These are phyloP conservation scores for Falco cherrug DNA, from an alignment of 2,797 vertebrate genomes.

Conservation along the genomic window DNA sequence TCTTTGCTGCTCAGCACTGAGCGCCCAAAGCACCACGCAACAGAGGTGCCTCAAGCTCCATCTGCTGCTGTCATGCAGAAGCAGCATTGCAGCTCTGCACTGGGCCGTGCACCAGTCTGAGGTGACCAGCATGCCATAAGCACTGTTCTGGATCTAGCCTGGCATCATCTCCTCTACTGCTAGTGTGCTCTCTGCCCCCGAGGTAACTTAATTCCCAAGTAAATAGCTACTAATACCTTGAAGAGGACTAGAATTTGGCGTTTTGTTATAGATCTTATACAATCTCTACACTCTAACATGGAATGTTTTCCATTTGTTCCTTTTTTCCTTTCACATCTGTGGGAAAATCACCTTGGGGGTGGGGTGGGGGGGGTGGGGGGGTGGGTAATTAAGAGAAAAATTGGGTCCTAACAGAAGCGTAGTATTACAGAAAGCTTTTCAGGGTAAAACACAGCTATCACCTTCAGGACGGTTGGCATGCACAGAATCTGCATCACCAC, in stretches of 20 bases:
- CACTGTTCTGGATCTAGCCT: background rate
- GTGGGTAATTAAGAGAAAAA: too few relatives aligned
- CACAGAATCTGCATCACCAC: too few relatives aligned
- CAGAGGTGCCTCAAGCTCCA: background rate
- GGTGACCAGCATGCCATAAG: background rate
- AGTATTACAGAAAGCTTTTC: too few relatives aligned
- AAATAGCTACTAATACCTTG: background rate
- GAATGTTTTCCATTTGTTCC: background rate
- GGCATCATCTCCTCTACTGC: background rate
- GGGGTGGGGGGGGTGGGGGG: too few relatives aligned
- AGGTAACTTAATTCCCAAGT: background rate
- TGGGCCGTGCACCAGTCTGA: background rate
- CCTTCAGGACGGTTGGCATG: too few relatives aligned
- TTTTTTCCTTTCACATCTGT: background rate
- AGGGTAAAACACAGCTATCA: too few relatives aligned
- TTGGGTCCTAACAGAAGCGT: too few relatives aligned
- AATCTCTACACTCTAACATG: background rate
- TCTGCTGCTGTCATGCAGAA: background rate
- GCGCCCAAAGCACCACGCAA: rapidly evolving
- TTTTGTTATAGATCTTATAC: background rate
- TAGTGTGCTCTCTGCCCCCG: background rate
- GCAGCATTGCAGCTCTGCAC: background rate
- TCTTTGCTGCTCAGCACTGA: background rate
- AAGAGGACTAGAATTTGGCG: background rate
- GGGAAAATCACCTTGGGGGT: too few relatives aligned